These are phyloP conservation scores for Chaitophorus viminalis DNA, from an alignment of 2,888 invertebrate species.

Conservation along the genomic window DNA sequence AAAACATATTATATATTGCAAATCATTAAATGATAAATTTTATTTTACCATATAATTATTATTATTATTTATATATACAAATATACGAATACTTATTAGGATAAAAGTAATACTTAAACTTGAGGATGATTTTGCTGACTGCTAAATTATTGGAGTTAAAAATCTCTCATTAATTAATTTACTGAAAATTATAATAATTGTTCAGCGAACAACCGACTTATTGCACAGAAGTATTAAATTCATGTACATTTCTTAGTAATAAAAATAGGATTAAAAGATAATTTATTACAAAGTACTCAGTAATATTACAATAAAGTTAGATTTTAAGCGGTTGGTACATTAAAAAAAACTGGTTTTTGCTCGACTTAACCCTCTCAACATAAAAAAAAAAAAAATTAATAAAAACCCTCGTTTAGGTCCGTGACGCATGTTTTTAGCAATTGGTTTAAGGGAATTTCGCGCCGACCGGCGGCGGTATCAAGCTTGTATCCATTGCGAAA, in stretches of 20 bases:
- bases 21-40: too few relatives aligned
- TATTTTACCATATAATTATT: background rate
- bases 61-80: background rate
- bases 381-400: background rate
- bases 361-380: slow-evolving; percentile 7
- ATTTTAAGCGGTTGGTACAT: background rate
- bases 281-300: background rate
- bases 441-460: background rate
- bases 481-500: slow-evolving; percentile 37
- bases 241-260: background rate
- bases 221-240: background rate
- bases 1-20: background rate
- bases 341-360: slow-evolving; percentile 1
- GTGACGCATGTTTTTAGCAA: background rate
- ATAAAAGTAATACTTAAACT: background rate
- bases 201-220: background rate
- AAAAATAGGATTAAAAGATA: background rate
- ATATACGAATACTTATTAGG: background rate
- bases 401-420: background rate
- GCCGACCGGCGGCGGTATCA: background rate
- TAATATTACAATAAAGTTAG: slow-evolving; percentile 8
- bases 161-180: background rate
- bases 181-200: background rate
- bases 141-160: background rate
- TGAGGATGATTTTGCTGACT: background rate